phyloP scores from a whole-genome alignment of 2,113 vertebrate genomes.

The Sinocyclocheilus rhinocerous region DNA sequence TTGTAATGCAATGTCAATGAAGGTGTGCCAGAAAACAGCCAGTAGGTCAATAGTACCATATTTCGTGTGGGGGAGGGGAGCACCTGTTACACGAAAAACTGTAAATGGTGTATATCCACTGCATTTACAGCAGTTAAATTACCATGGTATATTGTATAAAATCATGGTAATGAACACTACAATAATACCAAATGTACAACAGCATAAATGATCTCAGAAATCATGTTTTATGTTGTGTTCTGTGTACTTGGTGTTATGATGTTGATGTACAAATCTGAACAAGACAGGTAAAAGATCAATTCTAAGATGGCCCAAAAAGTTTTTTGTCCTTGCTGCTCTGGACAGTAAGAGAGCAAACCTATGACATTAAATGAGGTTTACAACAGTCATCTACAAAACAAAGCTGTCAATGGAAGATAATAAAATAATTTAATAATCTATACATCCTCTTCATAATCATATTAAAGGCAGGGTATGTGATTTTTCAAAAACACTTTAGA shows the following conservation, averaged over 20 bases:
- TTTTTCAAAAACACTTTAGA: too few relatives aligned
- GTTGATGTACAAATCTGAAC: neutral
- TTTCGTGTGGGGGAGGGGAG: neutral
- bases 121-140: neutral
- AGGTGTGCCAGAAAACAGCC: neutral
- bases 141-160: neutral
- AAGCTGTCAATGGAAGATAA: neutral
- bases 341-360: neutral
- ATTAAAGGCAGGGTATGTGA: too few relatives aligned
- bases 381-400: neutral
- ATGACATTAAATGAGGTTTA: neutral
- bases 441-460: neutral
- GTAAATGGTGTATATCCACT: neutral
- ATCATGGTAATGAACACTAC: neutral
- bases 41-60: neutral
- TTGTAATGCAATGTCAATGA: neutral
- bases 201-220: neutral
- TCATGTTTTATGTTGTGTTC: neutral
- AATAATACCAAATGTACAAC: too few relatives aligned
- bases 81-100: neutral
- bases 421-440: too few relatives aligned
- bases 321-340: neutral
- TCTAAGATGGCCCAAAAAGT: neutral
- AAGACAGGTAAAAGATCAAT: neutral
- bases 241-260: neutral